Evolutionary conservation across 2,888 invertebrate species (phyloP).

Genomic region (Leptinotarsa tumamoca): DNA sequence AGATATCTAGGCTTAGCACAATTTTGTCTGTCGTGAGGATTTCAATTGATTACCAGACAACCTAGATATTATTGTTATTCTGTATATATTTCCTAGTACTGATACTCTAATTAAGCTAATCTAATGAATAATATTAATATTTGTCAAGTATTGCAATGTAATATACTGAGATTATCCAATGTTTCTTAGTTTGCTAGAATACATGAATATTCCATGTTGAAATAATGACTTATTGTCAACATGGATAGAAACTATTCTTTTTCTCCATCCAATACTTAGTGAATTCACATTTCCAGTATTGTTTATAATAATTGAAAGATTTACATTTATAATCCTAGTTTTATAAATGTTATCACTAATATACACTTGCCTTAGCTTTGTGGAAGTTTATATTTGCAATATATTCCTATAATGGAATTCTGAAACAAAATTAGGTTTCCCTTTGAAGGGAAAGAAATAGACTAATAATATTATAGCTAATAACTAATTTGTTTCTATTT

Average conservation of each 20-base stretch:
- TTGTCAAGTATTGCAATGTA: slow-evolving; percentile 20
- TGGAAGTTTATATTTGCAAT: slow-evolving; percentile 5
- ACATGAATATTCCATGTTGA: not conserved
- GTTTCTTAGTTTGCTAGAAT: slow-evolving; percentile 1
- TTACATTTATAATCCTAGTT: not conserved
- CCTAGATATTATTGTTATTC: slow-evolving; percentile 12
- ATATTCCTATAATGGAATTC: not conserved
- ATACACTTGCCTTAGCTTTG: not conserved
- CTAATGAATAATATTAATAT: slow-evolving; percentile 11
- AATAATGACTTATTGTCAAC: not conserved
- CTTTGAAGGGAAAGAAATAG: not conserved
- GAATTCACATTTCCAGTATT: slow-evolving; percentile 3
- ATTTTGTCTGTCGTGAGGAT: slow-evolving; percentile 27
- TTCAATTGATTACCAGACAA: slow-evolving; percentile 2
- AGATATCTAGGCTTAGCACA: slow-evolving; percentile 38
- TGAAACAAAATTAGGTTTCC: not conserved
- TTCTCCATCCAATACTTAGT: not conserved
- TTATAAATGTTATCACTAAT: not conserved
- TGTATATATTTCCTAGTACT: slow-evolving; percentile 7
- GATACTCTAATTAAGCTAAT: slow-evolving; percentile 16
- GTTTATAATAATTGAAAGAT: not conserved
- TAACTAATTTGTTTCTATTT: not conserved
- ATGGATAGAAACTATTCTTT: not conserved
- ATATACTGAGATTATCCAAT: slow-evolving; percentile 23
- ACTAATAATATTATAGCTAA: not conserved